Evolutionary conservation across 1,140 invertebrate genomes (phyloP).

Genomic region (Caerostris extrusa): DNA sequence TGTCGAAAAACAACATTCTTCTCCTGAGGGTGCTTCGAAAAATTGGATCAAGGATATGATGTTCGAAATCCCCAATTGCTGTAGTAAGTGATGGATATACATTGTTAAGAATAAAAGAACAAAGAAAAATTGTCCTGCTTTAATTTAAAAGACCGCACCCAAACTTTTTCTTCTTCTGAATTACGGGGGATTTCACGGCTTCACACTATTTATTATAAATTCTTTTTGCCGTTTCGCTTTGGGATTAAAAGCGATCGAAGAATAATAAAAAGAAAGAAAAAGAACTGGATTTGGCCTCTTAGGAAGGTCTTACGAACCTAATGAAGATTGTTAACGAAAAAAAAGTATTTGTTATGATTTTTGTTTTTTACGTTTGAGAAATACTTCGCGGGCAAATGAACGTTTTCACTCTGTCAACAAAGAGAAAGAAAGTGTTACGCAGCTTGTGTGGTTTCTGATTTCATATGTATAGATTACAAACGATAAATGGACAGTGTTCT

Average conservation of each 20-base stretch:
- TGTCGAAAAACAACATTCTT: conserved; percentile 22
- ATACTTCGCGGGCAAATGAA: not conserved
- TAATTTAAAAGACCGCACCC: conserved; percentile 47
- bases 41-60: conserved; percentile 58
- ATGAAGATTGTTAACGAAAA: not conserved
- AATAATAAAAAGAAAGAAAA: not conserved
- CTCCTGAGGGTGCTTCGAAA: conserved; percentile 38
- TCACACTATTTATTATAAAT: conserved; percentile 48
- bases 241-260: not conserved
- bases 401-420: not conserved
- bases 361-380: not conserved
- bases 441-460: not conserved
- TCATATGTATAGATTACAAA: not conserved
- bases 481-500: not conserved
- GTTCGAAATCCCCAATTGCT: not conserved
- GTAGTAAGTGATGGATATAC: not conserved
- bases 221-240: not conserved
- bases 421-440: conserved; percentile 9
- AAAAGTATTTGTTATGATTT: conserved; percentile 1
- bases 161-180: conserved; percentile 10
- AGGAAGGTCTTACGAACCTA: conserved; percentile 20
- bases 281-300: not conserved
- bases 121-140: conserved; percentile 17
- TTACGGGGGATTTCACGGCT: conserved; percentile 32
- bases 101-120: not conserved